Evolutionary conservation across 2,888 invertebrate genomes (phyloP), one percentile per base, ranked within the genome.

Genomic region (Uropetala carovei): DNA sequence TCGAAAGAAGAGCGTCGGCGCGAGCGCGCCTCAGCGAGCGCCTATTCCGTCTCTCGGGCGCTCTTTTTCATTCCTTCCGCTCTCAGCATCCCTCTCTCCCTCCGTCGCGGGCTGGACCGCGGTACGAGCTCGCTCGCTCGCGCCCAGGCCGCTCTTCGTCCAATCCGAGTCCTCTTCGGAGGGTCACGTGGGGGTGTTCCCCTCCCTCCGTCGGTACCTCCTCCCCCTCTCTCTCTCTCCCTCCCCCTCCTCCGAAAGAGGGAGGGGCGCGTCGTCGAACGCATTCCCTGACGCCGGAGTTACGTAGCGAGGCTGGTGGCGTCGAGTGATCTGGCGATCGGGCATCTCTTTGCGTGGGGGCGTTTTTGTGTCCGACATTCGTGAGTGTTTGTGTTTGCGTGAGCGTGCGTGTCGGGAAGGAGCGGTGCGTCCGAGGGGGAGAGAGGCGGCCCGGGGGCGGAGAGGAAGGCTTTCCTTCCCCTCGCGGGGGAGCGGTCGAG

Each of bases 151-250:
- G 93, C 93, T 93, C 91, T 93, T 96, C 95, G 96, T 96, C 95
- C 96, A 96, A 94, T 94, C 94, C 94, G 91, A 93, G n/a, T 84
- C 93, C 18, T 92, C 93, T 43, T 89, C 92, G 27, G 92, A 75
- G 93, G 93, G 93, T 93, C 93, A 95, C 94, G 93, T 94, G 95
- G 95, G 95, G 94, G n/a, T n/a, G n/a, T 95, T 95, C 95, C 96
- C 95, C 95, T 95, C 95, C 94, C 93, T 92, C 94, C 93, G 93
- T 93, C 93, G 92, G 94, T 93, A 94, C 94, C 93, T 93, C 43
- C 94, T 94, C 94, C 93, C 91, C 43, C 14, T n/a, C 83, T 59
- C 92, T 83, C 60, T 59, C 18, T 93, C 93, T 93, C 92, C 94
- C 93, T 93, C 93, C 92, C 93, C 93, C 92, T 91, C 92, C 83